Conservation (phyloP, 1,140 invertebrate species). For the Gryllus bimaculatus region DNA sequence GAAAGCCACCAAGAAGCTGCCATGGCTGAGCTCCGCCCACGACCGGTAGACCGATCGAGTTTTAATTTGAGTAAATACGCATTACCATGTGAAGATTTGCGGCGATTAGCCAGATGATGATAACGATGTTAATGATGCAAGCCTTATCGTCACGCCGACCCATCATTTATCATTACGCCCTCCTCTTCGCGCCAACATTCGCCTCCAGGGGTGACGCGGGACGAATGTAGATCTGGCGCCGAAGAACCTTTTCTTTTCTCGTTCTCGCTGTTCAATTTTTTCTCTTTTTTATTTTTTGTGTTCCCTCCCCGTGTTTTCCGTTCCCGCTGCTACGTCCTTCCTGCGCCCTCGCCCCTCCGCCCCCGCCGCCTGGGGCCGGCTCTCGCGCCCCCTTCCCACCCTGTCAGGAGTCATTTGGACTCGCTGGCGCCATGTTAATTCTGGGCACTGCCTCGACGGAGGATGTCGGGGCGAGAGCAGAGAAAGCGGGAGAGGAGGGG, state of each 20-base stretch:
- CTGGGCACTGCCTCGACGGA: not conserved
- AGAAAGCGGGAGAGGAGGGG: not conserved
- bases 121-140: not conserved
- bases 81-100: not conserved
- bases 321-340: not conserved
- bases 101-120: not conserved
- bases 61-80: not conserved
- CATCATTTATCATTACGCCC: conserved; percentile 13
- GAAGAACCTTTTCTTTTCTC: conserved; percentile 12
- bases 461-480: not conserved
- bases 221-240: conserved; percentile 12
- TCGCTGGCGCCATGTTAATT: conserved; percentile 19
- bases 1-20: too few species aligned
- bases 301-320: not conserved
- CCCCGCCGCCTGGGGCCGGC: too few species aligned
- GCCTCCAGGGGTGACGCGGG: conserved; percentile 4
- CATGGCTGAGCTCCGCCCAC: too few species aligned
- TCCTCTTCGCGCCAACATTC: not conserved
- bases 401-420: conserved; percentile 19
- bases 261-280: not conserved
- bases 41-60: not conserved
- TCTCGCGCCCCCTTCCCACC: not conserved
- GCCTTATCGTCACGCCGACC: not conserved
- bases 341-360: not conserved
- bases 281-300: conserved; percentile 9